phyloP scores from a whole-genome alignment of 1,140 invertebrate species.

The Papilio dardanus region DNA sequence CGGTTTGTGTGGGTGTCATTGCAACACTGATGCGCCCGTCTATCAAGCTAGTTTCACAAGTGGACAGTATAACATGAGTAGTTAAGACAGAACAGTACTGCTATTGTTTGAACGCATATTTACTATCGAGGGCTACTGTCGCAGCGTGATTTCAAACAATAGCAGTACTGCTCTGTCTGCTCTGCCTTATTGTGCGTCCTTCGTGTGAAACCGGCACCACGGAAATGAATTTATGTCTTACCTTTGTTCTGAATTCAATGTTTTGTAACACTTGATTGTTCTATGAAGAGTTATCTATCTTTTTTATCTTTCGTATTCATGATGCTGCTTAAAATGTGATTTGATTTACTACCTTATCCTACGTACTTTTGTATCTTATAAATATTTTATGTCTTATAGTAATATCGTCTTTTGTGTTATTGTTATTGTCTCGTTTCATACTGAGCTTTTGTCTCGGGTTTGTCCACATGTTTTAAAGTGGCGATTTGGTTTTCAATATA shows the following conservation, averaged over 20 bases:
- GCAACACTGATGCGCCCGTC: conserved; percentile 17
- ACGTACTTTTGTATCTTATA: background rate
- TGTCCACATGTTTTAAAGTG: background rate
- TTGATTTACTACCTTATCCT: conserved; percentile 11
- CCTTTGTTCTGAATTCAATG: conserved; percentile 24
- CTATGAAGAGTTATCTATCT: conserved; percentile 8
- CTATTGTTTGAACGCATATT: background rate
- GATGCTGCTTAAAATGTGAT: background rate
- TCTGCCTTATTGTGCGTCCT: background rate
- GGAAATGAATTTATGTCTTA: conserved; percentile 26
- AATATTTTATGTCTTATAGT: background rate
- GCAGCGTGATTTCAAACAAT: background rate
- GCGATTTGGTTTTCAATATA: no score
- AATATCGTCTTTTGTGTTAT: background rate
- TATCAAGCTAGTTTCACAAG: background rate
- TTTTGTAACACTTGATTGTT: conserved; percentile 24
- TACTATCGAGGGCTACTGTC: no score
- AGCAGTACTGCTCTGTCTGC: background rate
- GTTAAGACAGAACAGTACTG: background rate
- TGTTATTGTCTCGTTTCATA: background rate
- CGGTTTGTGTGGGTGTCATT: conserved; percentile 5
- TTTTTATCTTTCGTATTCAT: conserved; percentile 10
- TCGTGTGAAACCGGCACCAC: background rate
- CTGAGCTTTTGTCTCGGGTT: background rate
- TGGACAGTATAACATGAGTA: background rate